Base-by-base conservation (phyloP, 2,797 vertebrate species). In the Hemibagrus guttatus region DNA sequence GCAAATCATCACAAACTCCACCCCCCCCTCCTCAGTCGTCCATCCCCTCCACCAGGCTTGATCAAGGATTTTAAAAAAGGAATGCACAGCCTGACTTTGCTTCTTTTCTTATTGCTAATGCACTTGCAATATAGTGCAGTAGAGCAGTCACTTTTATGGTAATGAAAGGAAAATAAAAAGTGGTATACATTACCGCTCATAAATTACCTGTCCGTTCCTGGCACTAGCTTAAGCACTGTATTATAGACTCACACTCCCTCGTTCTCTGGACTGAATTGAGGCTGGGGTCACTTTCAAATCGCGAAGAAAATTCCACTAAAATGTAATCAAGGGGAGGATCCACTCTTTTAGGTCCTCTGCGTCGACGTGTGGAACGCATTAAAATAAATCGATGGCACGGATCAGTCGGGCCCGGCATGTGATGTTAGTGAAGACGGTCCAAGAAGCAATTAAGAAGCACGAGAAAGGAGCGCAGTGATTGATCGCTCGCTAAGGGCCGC, bases 401-500 rank as follows among this genome's bases (percentile, higher is more conserved):
- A 89, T 88, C 89, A 86, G 88, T 85, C 75, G 71, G 84, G 75
- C 87, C 71, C 26, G 81, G 85, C 58, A 76, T 87, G 81, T 85
- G 86, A 84, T 81, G 84, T 79, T 89, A 85, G 79, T 88, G 87
- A 89, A 89, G 88, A 91, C 72, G 87, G 86, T 91, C 88, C 90
- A 91, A 89, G 89, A 88, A 88, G 90, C 90, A 91, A 91, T 91
- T 91, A 91, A 87, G 87, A 89, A 86, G 82, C 87, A 89, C 86
- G 85, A 81, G 74, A 87, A 86, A 89, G 88, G 87, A 88, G 82
- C 84, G 86, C 82, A 16, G 86, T 91, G 90, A 91, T 91, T 89
- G 90, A 91, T 91, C 87, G 84, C 89, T 89, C 84, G 94, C 93
- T 90, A 92, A 94, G 94, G 94, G 93, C 90, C 79, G 87, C 84